These are phyloP conservation scores for Patiria miniata DNA, from an alignment of 35 echinoderm and acorn worm genomes.

Conservation along the genomic window DNA sequence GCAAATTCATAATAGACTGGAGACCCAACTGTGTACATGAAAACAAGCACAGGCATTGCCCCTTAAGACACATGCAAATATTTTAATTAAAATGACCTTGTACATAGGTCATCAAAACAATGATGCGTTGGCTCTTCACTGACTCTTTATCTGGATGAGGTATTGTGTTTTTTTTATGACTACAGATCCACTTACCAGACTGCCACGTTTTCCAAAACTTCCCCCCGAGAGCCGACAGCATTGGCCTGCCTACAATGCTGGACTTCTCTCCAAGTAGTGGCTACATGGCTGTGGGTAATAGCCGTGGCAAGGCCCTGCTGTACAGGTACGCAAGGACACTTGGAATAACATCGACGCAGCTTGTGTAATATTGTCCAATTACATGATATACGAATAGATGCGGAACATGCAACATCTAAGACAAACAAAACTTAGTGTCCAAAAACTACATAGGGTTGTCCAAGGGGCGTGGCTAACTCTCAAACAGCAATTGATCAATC, in stretches of 20 bases:
- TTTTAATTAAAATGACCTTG: neutral
- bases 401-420: too few relatives aligned
- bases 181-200: constrained; percentile 87
- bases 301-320: constrained; percentile 68
- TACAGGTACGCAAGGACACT: constrained; percentile 53
- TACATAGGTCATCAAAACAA: too few relatives aligned
- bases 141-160: neutral
- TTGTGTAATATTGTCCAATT: too few relatives aligned
- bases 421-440: too few relatives aligned
- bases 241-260: constrained; percentile 40
- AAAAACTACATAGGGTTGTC: too few relatives aligned
- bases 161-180: constrained; percentile 15
- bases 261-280: constrained; percentile 96
- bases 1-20: too few relatives aligned
- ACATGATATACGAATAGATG: too few relatives aligned
- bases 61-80: neutral
- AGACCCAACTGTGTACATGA: too few relatives aligned
- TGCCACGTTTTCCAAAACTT: constrained; percentile 78
- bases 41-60: neutral
- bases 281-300: constrained; percentile 81
- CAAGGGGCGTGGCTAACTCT: too few relatives aligned
- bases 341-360: too few relatives aligned
- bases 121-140: too few relatives aligned
- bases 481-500: too few relatives aligned
- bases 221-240: constrained; percentile 38